These are phyloP conservation scores for Poeciliopsis occidentalis DNA, from an alignment of 2,113 vertebrate genomes.

Conservation along the genomic window DNA sequence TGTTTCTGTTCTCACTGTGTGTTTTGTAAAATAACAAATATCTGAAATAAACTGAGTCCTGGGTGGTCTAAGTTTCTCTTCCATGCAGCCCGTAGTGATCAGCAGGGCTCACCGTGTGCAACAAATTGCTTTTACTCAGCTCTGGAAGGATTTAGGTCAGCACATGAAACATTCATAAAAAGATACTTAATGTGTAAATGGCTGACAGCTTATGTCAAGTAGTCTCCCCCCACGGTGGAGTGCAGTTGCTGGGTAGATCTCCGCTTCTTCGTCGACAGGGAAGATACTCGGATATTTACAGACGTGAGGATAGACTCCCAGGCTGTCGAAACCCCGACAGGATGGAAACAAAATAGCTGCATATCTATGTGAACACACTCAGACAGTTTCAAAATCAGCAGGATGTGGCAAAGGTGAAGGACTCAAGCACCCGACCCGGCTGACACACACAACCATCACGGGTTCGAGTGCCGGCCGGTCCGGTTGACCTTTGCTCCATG, in stretches of 20 bases:
- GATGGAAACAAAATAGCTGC: neutral
- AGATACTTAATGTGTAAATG: slow-evolving; percentile 71
- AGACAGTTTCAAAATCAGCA: neutral
- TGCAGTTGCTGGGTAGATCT: slow-evolving; percentile 48
- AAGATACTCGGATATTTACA: neutral
- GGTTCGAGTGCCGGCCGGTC: too few relatives aligned
- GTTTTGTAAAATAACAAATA: slow-evolving; percentile 43
- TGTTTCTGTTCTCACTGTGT: slow-evolving; percentile 23
- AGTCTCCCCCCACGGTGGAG: slow-evolving; percentile 14
- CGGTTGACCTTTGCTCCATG: too few relatives aligned
- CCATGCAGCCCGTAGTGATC: slow-evolving; percentile 32
- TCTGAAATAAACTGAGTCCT: slow-evolving; percentile 21
- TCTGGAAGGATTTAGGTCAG: slow-evolving; percentile 74
- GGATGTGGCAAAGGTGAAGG: too few relatives aligned
- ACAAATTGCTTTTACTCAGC: slow-evolving; percentile 53
- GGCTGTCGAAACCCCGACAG: neutral
- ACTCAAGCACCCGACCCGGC: too few relatives aligned
- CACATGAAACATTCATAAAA: slow-evolving; percentile 72
- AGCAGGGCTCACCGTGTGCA: slow-evolving; percentile 56
- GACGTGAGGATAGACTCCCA: slow-evolving; percentile 2
- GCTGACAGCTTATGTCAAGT: slow-evolving; percentile 63
- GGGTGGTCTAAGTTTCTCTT: slow-evolving; percentile 17
- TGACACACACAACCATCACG: too few relatives aligned
- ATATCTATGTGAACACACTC: neutral
- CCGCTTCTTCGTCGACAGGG: neutral